Evolutionary conservation across 2,797 vertebrate genomes (phyloP).

Genomic region (Peromyscus attwateri): DNA sequence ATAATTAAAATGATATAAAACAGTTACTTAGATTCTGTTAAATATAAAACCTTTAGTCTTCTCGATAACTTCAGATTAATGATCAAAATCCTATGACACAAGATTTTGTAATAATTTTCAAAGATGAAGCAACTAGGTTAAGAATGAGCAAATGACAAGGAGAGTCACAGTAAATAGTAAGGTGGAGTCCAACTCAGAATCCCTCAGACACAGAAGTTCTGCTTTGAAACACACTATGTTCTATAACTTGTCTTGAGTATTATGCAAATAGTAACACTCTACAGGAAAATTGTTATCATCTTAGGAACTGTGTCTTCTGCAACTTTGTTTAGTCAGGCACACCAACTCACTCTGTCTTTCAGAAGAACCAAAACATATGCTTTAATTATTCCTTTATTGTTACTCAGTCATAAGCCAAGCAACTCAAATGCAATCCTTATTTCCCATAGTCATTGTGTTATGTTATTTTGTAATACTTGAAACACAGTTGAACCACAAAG

Average conservation of each 20-base stretch:
- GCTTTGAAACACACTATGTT: background rate
- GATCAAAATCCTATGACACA: background rate
- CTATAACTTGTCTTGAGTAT: background rate
- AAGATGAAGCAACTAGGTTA: constrained; percentile 15
- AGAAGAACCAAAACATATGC: background rate
- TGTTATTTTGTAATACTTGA: background rate
- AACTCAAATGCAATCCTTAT: background rate
- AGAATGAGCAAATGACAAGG: background rate
- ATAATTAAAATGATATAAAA: background rate
- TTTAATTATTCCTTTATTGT: background rate
- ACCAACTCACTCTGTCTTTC: background rate
- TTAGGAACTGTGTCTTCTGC: background rate
- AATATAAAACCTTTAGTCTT: background rate
- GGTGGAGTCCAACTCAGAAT: background rate
- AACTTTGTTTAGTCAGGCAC: background rate
- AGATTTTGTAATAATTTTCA: background rate
- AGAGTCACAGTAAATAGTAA: background rate
- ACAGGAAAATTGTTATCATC: background rate
- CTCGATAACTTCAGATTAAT: background rate
- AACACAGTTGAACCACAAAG: background rate
- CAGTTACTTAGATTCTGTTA: background rate
- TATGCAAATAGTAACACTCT: background rate
- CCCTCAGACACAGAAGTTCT: background rate
- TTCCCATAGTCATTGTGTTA: background rate
- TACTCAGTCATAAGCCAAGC: background rate